Evolutionary conservation across 2,797 vertebrate genomes (phyloP).

Genomic region (Rhynchonycteris naso): DNA sequence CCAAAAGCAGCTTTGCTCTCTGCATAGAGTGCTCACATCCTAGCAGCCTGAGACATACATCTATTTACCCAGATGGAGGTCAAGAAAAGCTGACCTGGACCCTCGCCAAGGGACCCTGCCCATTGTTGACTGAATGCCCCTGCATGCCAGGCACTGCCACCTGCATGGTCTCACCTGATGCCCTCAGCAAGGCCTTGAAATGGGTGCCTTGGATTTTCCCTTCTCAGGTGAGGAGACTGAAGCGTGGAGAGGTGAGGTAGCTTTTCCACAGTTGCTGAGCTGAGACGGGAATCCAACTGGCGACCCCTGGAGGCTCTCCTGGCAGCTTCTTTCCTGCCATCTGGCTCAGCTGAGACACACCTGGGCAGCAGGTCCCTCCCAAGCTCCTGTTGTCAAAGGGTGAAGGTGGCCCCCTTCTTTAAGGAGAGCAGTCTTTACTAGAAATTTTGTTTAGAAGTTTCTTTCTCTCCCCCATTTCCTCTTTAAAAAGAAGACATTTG

Average conservation of each 20-base stretch:
- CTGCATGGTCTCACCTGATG: neutral
- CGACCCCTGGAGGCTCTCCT: neutral
- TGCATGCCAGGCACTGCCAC: fast-evolving
- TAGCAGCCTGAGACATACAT: neutral
- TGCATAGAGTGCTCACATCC: neutral
- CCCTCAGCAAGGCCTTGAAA: neutral
- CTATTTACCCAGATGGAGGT: neutral
- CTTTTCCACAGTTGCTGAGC: neutral
- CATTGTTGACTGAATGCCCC: neutral
- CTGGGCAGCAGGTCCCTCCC: neutral
- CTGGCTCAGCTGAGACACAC: neutral
- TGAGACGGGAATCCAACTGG: neutral
- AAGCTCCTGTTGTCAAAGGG: fast-evolving
- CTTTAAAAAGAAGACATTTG: neutral
- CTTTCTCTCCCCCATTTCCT: neutral
- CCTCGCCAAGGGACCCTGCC: fast-evolving
- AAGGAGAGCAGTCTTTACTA: neutral
- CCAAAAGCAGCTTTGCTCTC: neutral
- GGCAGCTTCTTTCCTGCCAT: neutral
- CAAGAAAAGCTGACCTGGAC: neutral
- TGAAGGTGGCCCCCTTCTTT: neutral
- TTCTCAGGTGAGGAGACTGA: neutral
- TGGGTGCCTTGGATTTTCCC: neutral
- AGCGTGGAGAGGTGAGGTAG: neutral
- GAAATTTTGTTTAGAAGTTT: neutral